These are phyloP conservation scores for Scaptomyza reducta DNA, from an alignment of 2,888 invertebrate species.

Conservation along the genomic window DNA sequence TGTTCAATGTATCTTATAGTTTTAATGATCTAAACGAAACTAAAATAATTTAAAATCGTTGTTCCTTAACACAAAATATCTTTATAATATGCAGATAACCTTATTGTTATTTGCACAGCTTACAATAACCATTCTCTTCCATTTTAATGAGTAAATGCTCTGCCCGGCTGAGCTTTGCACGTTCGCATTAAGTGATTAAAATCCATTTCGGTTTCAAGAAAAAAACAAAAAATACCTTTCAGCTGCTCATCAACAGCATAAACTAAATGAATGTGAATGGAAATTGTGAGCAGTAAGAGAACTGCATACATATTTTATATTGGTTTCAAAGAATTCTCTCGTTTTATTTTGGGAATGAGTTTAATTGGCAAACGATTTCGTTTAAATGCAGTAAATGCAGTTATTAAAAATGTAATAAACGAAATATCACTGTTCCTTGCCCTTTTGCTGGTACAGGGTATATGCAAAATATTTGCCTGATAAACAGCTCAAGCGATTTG, in stretches of 20 bases:
- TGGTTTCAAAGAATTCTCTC: not conserved
- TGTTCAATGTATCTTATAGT: not conserved
- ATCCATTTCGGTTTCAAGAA: constrained; percentile 12
- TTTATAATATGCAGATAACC: not conserved
- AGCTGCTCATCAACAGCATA: not conserved
- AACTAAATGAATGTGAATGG: not conserved
- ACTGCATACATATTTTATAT: not conserved
- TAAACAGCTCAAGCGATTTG: constrained; percentile 47
- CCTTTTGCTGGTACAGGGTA: not conserved
- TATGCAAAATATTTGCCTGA: constrained; percentile 6
- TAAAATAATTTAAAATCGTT: not conserved
- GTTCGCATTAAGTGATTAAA: constrained; percentile 43
- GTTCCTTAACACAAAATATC: not conserved
- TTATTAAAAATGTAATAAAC: not conserved
- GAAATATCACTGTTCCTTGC: not conserved
- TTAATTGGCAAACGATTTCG: not conserved
- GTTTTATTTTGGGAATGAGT: not conserved
- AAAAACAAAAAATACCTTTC: not conserved
- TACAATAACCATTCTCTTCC: not conserved
- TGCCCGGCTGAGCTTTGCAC: constrained; percentile 7
- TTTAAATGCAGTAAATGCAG: not conserved
- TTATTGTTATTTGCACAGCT: not conserved
- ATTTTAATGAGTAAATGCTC: not conserved
- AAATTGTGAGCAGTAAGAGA: not conserved
- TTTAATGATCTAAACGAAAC: not conserved